Evolutionary conservation across 2,797 vertebrate species (phyloP), one percentile per base, ranked within the genome.

Genomic region (Poeciliopsis turneri): DNA sequence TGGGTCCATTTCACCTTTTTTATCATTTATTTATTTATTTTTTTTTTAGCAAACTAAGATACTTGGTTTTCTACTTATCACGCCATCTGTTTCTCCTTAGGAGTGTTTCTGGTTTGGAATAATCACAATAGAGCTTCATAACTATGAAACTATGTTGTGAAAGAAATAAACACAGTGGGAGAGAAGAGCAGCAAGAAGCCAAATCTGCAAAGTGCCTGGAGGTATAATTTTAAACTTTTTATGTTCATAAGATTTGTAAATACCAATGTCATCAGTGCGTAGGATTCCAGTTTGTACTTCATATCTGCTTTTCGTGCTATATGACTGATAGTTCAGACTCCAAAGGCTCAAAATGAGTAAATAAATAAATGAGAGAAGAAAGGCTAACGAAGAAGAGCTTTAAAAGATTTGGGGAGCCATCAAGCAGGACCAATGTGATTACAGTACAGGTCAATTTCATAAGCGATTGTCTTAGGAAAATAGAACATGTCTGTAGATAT

Each of bases 391-490:
- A 33, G 59, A 64, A 66, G 64, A 66, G 39, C 16, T 66, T 39
- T 23, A 66, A 39, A 10, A 66, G 20, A 41, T 4, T 30, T 2
- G 20, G 33, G 9, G 33, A 66, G 39, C 61, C 16, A 1, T 36
- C 16, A 18, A 18, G 43, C 39, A 15, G 12, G 7, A 25, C 23
- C 36, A n/a, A 43, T 43, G 20, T 5, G 23, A 43, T 69, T 45
- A 15, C 10, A 43, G 39, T n/a, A 45, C 66, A 69, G 39, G 66
- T 66, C 66, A 13, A 23, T 4, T 15, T 15, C 43, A 69, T 15
- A 69, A 69, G 66, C 10, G 25, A 69, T 7, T 80, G 83, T 39
- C 33, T 39, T 10, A 66, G 20, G 76, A 76, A 85, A 83, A 82
- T 0, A 46, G 82, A 41, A 81, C 30, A 6, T 30, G 11, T 28